Evolutionary conservation across 2,888 invertebrate genomes (phyloP).

Genomic region (Limnephilus marmoratus): DNA sequence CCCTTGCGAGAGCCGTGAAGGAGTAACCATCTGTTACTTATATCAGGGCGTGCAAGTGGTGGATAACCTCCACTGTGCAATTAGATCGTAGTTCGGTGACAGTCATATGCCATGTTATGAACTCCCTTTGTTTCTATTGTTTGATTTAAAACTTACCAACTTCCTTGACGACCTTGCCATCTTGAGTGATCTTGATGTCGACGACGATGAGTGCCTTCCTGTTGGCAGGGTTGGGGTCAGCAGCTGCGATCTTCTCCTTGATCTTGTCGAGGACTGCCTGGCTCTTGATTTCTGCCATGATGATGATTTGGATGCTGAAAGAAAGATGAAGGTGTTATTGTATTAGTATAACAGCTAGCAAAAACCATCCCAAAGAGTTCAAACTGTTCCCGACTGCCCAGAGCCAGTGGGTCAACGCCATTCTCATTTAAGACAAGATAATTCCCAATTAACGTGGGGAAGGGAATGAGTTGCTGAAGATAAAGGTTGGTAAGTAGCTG

Average conservation of each 20-base stretch:
- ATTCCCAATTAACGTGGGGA: too few relatives aligned
- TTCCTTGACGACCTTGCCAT: conserved; percentile 59
- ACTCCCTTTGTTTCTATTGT: background rate
- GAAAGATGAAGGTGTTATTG: background rate
- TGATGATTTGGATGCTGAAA: background rate
- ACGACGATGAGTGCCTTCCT: conserved; percentile 58
- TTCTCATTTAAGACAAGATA: too few relatives aligned
- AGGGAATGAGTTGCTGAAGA: too few relatives aligned
- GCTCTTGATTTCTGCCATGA: background rate
- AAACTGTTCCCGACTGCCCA: too few relatives aligned
- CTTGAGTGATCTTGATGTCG: conserved; percentile 59
- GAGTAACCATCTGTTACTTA: too few relatives aligned
- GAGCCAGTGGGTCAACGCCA: too few relatives aligned
- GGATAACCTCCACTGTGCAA: too few relatives aligned
- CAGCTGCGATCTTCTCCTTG: conserved; percentile 61
- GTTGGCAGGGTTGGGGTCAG: conserved; percentile 62
- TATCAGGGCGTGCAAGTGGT: too few relatives aligned
- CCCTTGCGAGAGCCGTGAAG: too few relatives aligned
- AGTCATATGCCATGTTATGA: too few relatives aligned
- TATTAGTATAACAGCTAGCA: background rate
- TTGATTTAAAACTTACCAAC: conserved; percentile 59
- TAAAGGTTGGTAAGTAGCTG: too few relatives aligned
- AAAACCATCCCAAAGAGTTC: background rate
- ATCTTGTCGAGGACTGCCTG: conserved; percentile 54
- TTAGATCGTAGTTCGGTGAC: too few relatives aligned